These are phyloP conservation scores for Andricus quercusramuli DNA, from an alignment of 2,888 invertebrate genomes.

Conservation along the genomic window DNA sequence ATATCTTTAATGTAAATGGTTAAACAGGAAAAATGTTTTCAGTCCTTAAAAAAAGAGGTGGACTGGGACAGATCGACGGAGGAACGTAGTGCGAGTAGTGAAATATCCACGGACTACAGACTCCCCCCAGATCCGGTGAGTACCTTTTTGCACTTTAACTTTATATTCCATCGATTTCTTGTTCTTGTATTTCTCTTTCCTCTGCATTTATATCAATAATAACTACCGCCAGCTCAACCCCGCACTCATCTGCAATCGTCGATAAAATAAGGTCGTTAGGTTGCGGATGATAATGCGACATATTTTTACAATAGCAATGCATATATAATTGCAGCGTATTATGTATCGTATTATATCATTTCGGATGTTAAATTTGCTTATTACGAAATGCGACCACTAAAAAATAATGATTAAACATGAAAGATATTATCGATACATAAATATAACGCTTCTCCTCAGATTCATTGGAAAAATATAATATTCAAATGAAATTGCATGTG, in stretches of 20 bases:
- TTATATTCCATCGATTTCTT: conserved; percentile 68
- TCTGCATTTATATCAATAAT: conserved; percentile 71
- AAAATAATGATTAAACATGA: conserved; percentile 18
- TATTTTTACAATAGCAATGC: conserved; percentile 58
- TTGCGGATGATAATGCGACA: conserved; percentile 65
- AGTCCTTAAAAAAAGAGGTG: conserved; percentile 94
- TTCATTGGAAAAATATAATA: conserved; percentile 30
- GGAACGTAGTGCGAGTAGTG: conserved; percentile 89
- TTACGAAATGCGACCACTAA: not conserved
- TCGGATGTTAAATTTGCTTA: conserved; percentile 43
- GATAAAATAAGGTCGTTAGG: conserved; percentile 64
- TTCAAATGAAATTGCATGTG: conserved; percentile 71
- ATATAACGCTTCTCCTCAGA: conserved; percentile 39
- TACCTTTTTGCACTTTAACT: conserved; percentile 59
- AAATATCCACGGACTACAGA: conserved; percentile 88
- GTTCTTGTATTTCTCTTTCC: conserved; percentile 74
- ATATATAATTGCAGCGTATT: conserved; percentile 58
- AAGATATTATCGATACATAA: conserved; percentile 47
- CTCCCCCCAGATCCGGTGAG: conserved; percentile 92
- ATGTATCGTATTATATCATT: conserved; percentile 59
- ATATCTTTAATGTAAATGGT: too few species aligned
- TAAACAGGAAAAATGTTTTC: conserved; percentile 74
- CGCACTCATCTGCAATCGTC: conserved; percentile 69
- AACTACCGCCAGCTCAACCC: conserved; percentile 63
- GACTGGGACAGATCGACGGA: conserved; percentile 88